phyloP scores from a whole-genome alignment of 1,140 invertebrate species.

The Halotydeus destructor region DNA sequence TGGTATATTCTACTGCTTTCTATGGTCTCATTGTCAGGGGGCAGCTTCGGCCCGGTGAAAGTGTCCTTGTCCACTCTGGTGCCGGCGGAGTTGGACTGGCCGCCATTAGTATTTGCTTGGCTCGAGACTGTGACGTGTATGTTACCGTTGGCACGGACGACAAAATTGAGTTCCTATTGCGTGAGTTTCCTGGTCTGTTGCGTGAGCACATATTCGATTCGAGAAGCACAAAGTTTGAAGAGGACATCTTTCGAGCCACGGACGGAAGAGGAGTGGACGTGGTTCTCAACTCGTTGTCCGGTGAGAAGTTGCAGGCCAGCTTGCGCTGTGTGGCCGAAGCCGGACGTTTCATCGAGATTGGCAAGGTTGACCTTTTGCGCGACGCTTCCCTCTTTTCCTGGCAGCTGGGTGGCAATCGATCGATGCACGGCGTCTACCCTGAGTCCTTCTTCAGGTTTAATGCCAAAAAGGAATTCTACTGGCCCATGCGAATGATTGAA shows the following conservation, averaged over 20 bases:
- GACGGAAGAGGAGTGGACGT: conserved; percentile 44
- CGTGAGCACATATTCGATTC: conserved; percentile 75
- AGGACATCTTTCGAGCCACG: conserved; percentile 52
- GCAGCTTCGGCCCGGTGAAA: conserved; percentile 53
- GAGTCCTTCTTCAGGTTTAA: conserved; percentile 60
- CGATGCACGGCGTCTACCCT: conserved; percentile 85
- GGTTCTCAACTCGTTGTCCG: conserved; percentile 41
- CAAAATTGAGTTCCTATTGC: conserved; percentile 67
- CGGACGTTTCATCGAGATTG: conserved; percentile 87
- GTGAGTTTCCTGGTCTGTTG: conserved; percentile 53
- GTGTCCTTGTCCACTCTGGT: conserved; percentile 77
- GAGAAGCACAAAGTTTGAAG: conserved; percentile 71
- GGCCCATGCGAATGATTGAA: conserved; percentile 17
- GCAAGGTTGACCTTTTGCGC: conserved; percentile 84
- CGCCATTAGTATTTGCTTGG: conserved; percentile 71
- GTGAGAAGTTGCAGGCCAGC: conserved; percentile 61
- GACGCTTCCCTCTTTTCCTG: conserved; percentile 75
- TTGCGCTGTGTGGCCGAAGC: conserved; percentile 65
- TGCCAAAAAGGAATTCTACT: neutral
- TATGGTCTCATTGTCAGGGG: conserved; percentile 73
- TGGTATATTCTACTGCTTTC: conserved; percentile 79
- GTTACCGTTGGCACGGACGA: conserved; percentile 54
- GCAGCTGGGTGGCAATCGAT: conserved; percentile 79
- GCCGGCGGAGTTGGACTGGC: conserved; percentile 88
- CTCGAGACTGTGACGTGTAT: conserved; percentile 60